Evolutionary conservation across 2,888 invertebrate species (phyloP), one percentile per base, ranked within the genome.

Genomic region (Euzophera pinguis): DNA sequence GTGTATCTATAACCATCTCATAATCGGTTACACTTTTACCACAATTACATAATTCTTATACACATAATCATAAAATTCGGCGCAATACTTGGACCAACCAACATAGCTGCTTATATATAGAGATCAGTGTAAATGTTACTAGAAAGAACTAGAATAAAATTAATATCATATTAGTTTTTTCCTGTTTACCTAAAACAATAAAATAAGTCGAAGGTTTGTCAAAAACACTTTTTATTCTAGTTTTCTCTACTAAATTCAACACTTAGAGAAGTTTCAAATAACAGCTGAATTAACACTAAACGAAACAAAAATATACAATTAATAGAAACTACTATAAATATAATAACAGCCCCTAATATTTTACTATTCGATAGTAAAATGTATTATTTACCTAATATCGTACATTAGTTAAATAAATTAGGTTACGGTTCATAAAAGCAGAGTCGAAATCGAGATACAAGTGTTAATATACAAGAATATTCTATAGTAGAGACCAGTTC

Each of bases 341-440:
- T 84, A 88, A 86, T 84, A 88, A 89, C 89, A 89, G 89, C 89
- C 89, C 78, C 79, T 80, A 81, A 58, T 66, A 74, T 78, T 84
- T 86, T 77, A 89, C 89, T 89, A 90, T 88, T 86, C 78, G 67
- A 90, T 90, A 90, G 89, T 78, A 84, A 84, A 84, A 83, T 73
- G 67, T 62, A 69, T 73, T 63, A 77, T 71, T 76, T 75, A 76
- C 63, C 73, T 81, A 74, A 76, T 78, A 78, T 78, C 67, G 69
- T 77, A 78, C 71, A 79, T 67, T 71, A 67, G 64, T 64, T 60
- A 71, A 73, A 76, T 73, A 79, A 79, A 78, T 75, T 68, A 78
- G 73, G 76, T 78, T 67, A 75, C 64, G 78, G 81, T 77, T 77
- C 68, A 65, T 73, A 86, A 85, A 85, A 81, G 80, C 80, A 74